These are phyloP conservation scores for Megatriorchis doriae DNA, from an alignment of 2,113 vertebrate genomes.

Conservation along the genomic window DNA sequence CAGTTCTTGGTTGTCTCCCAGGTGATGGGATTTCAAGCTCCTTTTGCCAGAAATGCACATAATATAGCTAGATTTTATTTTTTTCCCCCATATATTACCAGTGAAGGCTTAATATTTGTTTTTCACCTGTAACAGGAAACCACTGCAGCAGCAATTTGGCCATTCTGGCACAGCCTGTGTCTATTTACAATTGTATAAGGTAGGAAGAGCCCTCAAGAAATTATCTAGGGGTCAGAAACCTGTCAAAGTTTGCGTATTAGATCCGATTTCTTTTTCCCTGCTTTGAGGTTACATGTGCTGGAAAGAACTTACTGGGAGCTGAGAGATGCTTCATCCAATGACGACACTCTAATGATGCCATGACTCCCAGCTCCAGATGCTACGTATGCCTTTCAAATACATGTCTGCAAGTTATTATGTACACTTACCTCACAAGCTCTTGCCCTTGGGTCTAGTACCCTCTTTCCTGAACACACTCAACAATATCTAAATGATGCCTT, in stretches of 20 bases:
- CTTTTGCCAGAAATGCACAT: not conserved
- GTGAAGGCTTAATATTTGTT: not conserved
- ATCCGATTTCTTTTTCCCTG: not conserved
- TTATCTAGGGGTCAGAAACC: not conserved
- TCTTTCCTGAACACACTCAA: not conserved
- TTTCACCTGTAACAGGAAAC: not conserved
- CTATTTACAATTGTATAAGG: not conserved
- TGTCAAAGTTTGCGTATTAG: not conserved
- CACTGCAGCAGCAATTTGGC: not conserved
- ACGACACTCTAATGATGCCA: not conserved
- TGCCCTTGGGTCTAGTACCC: not conserved
- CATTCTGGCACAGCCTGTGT: not conserved
- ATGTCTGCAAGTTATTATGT: not conserved
- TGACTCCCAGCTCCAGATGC: not conserved
- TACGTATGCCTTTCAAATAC: not conserved
- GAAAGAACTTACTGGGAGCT: not conserved
- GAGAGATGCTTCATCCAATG: not conserved
- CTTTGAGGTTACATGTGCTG: not conserved
- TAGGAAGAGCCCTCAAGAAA: not conserved
- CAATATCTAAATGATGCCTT: not conserved
- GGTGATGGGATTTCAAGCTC: constrained; percentile 12
- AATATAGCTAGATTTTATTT: not conserved
- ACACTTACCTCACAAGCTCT: not conserved
- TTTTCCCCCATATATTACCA: not conserved
- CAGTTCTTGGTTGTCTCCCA: constrained; percentile 24